Evolutionary conservation across 2,113 vertebrate species (phyloP).

Genomic region (Spea bombifrons): DNA sequence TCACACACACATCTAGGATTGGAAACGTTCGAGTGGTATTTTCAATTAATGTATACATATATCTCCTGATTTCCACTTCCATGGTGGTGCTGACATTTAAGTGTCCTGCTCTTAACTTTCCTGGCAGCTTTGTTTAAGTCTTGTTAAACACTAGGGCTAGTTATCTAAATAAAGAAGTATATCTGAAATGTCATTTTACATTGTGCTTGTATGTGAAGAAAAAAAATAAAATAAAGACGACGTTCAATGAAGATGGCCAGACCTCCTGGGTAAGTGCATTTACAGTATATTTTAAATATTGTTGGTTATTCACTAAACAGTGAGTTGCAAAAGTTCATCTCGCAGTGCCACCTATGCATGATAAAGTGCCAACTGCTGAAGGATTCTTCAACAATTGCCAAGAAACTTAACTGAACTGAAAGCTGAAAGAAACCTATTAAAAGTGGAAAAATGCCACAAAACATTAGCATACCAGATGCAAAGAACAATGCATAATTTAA

Average conservation of each 20-base stretch:
- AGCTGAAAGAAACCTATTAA: no score
- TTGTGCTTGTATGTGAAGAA: slow-evolving; percentile 24
- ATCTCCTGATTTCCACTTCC: slow-evolving; percentile 15
- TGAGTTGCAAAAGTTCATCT: no score
- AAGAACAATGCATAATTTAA: no score
- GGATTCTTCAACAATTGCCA: no score
- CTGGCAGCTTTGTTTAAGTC: slow-evolving; percentile 41
- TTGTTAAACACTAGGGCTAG: slow-evolving; percentile 22
- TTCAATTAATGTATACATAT: slow-evolving; percentile 43
- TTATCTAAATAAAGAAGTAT: slow-evolving; percentile 20
- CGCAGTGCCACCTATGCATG: no score
- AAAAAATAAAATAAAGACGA: slow-evolving; percentile 33
- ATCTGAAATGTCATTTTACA: slow-evolving; percentile 30
- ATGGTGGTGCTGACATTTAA: slow-evolving; percentile 22
- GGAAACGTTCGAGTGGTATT: slow-evolving; percentile 36
- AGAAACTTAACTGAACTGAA: no score
- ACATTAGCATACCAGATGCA: no score
- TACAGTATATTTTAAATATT: no score
- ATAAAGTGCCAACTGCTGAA: no score
- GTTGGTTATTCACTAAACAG: no score
- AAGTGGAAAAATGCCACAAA: no score
- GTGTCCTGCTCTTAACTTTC: slow-evolving; percentile 16
- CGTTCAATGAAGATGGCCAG: slow-evolving; percentile 20
- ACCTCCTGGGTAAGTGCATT: not conserved
- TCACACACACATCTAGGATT: not conserved